phyloP scores from a whole-genome alignment of 1,140 invertebrate species.

The Subanguina moxae region DNA sequence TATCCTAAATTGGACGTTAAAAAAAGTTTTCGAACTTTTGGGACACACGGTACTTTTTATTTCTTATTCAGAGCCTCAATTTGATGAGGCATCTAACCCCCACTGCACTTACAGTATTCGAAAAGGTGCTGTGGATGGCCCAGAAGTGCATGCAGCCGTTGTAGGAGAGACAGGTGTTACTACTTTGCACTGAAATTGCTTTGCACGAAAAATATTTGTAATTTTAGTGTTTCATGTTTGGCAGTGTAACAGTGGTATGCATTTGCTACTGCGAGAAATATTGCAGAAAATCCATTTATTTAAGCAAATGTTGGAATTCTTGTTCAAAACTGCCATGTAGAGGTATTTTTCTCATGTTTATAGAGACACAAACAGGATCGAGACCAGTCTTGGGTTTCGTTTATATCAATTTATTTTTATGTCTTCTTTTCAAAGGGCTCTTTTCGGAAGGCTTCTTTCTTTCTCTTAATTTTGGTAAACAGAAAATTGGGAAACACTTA shows the following conservation, averaged over 20 bases:
- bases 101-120: slow-evolving; percentile 54
- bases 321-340: slow-evolving; percentile 58
- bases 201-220: slow-evolving; percentile 38
- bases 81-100: slow-evolving; percentile 50
- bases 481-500: too few species aligned
- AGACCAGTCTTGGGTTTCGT: too few species aligned
- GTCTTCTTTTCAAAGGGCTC: too few species aligned
- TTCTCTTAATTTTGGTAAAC: too few species aligned
- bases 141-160: slow-evolving; percentile 52
- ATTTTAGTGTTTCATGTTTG: slow-evolving; percentile 53
- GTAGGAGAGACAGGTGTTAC: slow-evolving; percentile 44
- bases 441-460: too few species aligned
- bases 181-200: too few species aligned
- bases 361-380: too few species aligned
- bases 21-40: too few species aligned
- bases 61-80: slow-evolving; percentile 55
- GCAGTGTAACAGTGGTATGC: slow-evolving; percentile 45
- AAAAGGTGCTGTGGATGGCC: slow-evolving; percentile 53
- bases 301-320: slow-evolving; percentile 54
- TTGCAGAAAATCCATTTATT: slow-evolving; percentile 22
- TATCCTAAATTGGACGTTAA: too few species aligned
- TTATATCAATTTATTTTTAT: too few species aligned
- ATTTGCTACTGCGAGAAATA: background rate
- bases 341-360: too few species aligned
- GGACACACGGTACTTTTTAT: slow-evolving; percentile 13